Percentiles rank a stretch among this genome's conserved stretches.
Evolutionary conservation across 2,113 vertebrate species (phyloP).

Genomic region (Aspidoscelis tigris): DNA sequence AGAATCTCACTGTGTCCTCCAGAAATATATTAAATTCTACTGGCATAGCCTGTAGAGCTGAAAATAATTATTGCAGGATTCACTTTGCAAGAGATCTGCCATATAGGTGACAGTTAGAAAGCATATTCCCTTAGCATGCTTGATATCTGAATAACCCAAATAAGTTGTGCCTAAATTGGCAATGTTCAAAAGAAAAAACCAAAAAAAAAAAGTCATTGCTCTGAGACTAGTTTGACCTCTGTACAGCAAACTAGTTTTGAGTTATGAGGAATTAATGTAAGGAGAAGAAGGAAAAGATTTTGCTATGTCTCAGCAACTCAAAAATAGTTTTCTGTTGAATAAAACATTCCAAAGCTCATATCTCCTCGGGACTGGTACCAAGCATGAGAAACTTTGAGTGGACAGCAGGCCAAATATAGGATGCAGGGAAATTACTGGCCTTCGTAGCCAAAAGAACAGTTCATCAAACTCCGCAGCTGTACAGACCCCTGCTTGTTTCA

Average conservation of each 20-base stretch:
- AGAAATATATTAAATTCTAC: conserved; percentile 49
- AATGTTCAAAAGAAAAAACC: neutral
- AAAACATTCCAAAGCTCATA: conserved; percentile 55
- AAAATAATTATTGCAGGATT: conserved; percentile 19
- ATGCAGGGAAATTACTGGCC: conserved; percentile 7
- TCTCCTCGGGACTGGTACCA: conserved; percentile 40
- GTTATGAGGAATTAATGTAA: neutral
- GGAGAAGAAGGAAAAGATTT: conserved; percentile 2
- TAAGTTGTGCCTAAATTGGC: conserved; percentile 1
- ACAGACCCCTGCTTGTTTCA: neutral
- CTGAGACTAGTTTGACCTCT: conserved; percentile 32
- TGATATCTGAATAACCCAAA: conserved; percentile 23
- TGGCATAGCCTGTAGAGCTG: conserved; percentile 36
- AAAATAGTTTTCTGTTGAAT: conserved; percentile 52
- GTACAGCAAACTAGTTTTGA: conserved; percentile 12
- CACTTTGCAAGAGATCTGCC: conserved; percentile 12
- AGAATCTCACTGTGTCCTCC: conserved; percentile 54
- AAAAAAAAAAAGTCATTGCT: conserved; percentile 40
- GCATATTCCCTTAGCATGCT: conserved; percentile 46
- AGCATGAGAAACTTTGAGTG: conserved; percentile 58
- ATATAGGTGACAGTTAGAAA: conserved; percentile 44
- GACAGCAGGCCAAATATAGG: conserved; percentile 41
- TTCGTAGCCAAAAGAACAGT: neutral
- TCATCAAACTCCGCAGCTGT: neutral
- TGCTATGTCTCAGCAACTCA: conserved; percentile 9